Base-by-base conservation (phyloP, 2,888 invertebrate genomes). In the Nemapogon koenigi region DNA sequence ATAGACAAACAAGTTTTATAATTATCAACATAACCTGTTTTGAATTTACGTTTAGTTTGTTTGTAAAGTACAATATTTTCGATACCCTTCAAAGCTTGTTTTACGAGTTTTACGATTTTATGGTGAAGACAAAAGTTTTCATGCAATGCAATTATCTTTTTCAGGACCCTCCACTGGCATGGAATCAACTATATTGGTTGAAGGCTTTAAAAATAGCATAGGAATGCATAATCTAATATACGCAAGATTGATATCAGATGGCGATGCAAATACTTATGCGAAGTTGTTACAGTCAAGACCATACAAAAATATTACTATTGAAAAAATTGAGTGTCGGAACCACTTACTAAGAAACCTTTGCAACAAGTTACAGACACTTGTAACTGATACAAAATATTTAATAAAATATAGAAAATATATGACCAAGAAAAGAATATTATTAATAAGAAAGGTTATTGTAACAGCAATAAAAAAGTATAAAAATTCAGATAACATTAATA, bases 301-400 rank as follows among this genome's bases (percentile, higher is more conserved):
- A 2, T 57, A 60, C 42, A 43, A 46, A 1, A 41, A 41, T 11
- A 27, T 41, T 11, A 25, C 38, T 19, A 44, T 53, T 0, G 29
- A 50, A 35, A 62, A 58, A 51, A 41, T 57, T 2, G 57, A 59
- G 41, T 61, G 60, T 40, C 40, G 29, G 4, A 58, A 55, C 38
- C 57, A 61, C 41, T 31, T 57, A 4, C 7, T 49, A 8, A 36
- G 49, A n/a, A 49, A 48, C 33, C 17, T 49, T 11, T 47, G 49
- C 25, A 44, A 40, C 22, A 40, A 44, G 18, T 4, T 42, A 2
- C 32, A 15, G 14, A 19, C 15, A 17, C 19, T 31, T 14, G 28
- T 15, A 11, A 19, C 13, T 36, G 46, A 50, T 11, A 43, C 43
- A 11, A 49, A 48, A 42, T 47, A 44, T 42, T 10, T 11, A 10